Percentiles rank a stretch among this genome's conserved stretches.
phyloP scores from a whole-genome alignment of 2,888 invertebrate species.

The Scotopteryx bipunctaria region DNA sequence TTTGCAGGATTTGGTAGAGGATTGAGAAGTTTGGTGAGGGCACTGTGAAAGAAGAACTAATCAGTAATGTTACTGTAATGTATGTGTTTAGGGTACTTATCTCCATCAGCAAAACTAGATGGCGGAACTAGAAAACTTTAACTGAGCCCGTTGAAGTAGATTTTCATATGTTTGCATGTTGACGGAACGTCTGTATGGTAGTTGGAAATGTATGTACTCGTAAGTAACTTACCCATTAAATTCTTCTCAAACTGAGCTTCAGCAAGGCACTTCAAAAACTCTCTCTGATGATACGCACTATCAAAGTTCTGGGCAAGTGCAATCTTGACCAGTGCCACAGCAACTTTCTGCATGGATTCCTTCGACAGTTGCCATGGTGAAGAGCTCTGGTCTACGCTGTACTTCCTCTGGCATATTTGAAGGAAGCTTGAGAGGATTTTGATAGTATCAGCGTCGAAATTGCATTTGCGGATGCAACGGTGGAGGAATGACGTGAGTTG shows the following conservation, averaged over 20 bases:
- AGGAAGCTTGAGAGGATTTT: constrained; percentile 64
- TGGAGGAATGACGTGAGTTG: constrained; percentile 84
- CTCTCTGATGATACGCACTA: constrained; percentile 85
- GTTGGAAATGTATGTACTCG: no score
- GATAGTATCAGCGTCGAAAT: constrained; percentile 72
- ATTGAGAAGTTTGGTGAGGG: constrained; percentile 69
- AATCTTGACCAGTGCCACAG: constrained; percentile 84
- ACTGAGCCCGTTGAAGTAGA: no score
- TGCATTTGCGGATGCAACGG: constrained; percentile 72
- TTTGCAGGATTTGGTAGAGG: constrained; percentile 78
- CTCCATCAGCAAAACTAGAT: neutral
- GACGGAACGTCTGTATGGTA: no score
- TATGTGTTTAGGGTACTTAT: neutral
- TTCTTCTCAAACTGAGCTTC: constrained; percentile 82
- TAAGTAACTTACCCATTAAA: constrained; percentile 71
- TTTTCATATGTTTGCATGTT: no score
- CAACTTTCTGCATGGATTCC: constrained; percentile 80
- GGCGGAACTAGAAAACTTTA: no score
- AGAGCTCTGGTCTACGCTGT: constrained; percentile 61
- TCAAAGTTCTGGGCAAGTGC: constrained; percentile 85
- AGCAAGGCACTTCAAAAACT: constrained; percentile 84
- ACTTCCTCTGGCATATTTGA: constrained; percentile 65
- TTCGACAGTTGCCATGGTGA: constrained; percentile 71
- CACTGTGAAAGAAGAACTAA: constrained; percentile 55
- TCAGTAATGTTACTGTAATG: neutral